Percentiles rank a stretch among this genome's conserved stretches.
Conservation (phyloP, 2,113 vertebrate genomes). For the Oreochromis tanganicae region DNA sequence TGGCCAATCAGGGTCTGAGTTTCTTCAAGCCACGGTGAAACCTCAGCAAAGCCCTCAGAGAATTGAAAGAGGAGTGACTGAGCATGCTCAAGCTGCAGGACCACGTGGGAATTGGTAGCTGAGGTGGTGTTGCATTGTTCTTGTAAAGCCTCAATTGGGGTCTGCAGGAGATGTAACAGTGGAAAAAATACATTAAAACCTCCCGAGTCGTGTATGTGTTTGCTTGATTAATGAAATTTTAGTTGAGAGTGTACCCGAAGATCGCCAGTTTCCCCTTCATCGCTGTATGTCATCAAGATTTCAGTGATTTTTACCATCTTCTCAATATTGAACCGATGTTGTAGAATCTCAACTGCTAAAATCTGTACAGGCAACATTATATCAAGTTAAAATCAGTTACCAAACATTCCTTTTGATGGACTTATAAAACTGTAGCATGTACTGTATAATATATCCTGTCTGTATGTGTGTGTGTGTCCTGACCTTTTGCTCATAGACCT, state of each 20-base stretch:
- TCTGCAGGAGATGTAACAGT: constrained; percentile 45
- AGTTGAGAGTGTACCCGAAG: constrained; percentile 64
- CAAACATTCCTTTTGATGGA: background rate
- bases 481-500: constrained; percentile 82
- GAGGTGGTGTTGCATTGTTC: constrained; percentile 71
- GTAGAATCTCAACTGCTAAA: constrained; percentile 80
- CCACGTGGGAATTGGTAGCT: constrained; percentile 67
- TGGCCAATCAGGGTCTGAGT: constrained; percentile 62
- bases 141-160: constrained; percentile 60
- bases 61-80: constrained; percentile 81
- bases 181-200: background rate
- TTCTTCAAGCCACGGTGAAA: constrained; percentile 82
- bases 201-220: background rate
- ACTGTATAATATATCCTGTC: background rate
- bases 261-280: constrained; percentile 57
- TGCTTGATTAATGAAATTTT: background rate
- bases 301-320: constrained; percentile 75
- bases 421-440: background rate
- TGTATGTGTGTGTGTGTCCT: background rate
- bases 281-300: constrained; percentile 64
- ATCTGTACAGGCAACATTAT: constrained; percentile 57
- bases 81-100: constrained; percentile 79
- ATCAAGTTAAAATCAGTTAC: background rate
- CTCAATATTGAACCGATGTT: constrained; percentile 78
- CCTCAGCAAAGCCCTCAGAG: constrained; percentile 73